Evolutionary conservation across 2,888 invertebrate genomes (phyloP).

Genomic region (Lamellibrachia satsuma): DNA sequence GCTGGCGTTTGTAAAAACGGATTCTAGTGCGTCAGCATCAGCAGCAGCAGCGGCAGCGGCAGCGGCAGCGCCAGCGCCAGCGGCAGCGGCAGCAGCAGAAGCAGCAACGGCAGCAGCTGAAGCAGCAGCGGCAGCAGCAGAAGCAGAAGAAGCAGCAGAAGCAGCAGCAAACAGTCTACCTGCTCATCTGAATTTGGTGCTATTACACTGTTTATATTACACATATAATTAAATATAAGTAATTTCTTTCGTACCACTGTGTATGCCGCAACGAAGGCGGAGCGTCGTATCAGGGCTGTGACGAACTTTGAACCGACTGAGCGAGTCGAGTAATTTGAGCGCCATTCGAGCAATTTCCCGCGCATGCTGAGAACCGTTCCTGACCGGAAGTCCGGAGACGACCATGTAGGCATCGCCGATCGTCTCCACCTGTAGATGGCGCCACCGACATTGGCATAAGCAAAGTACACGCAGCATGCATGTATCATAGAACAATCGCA

Average conservation of each 20-base stretch:
- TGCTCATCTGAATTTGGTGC: not conserved
- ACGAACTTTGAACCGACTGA: conserved; percentile 86
- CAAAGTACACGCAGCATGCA: no score
- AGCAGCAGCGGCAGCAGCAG: no score
- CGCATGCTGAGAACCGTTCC: conserved; percentile 89
- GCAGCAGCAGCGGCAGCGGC: no score
- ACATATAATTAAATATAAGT: not conserved
- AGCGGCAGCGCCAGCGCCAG: no score
- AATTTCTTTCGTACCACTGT: conserved; percentile 70
- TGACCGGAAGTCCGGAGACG: conserved; percentile 82
- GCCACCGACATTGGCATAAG: not conserved
- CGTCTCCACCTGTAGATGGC: conserved; percentile 57
- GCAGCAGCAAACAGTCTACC: no score
- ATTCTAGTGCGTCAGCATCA: no score
- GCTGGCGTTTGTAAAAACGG: no score
- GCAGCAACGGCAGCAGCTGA: no score
- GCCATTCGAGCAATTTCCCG: conserved; percentile 92
- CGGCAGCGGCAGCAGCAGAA: no score
- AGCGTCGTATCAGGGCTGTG: conserved; percentile 89
- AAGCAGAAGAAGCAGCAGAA: no score
- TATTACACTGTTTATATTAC: not conserved
- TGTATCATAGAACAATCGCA: no score
- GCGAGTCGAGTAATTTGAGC: conserved; percentile 83
- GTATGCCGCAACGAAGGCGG: conserved; percentile 90
- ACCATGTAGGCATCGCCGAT: conserved; percentile 67